Evolutionary conservation across 2,797 vertebrate species (phyloP).

Genomic region (Lepilemur septentrionalis): DNA sequence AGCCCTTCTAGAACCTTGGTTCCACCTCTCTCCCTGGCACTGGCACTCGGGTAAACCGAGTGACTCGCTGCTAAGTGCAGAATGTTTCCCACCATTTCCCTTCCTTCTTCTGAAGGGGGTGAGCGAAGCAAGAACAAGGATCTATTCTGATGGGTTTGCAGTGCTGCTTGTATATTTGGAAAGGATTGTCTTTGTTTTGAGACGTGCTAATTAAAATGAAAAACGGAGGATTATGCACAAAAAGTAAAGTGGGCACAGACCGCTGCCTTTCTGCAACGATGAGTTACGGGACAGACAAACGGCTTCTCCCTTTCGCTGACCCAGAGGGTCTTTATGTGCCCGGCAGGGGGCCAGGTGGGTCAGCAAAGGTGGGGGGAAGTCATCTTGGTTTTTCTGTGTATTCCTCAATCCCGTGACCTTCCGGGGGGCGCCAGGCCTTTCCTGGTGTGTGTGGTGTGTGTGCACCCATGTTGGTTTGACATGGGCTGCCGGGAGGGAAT

Average conservation of each 20-base stretch:
- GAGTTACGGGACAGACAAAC: background rate
- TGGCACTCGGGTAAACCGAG: background rate
- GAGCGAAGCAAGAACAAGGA: background rate
- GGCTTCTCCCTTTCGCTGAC: background rate
- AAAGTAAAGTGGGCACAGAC: background rate
- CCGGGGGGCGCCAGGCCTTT: background rate
- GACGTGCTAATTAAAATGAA: background rate
- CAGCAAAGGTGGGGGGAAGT: background rate
- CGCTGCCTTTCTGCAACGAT: background rate
- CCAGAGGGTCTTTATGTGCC: background rate
- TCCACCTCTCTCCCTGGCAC: no score
- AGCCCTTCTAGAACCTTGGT: background rate
- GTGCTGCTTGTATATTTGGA: background rate
- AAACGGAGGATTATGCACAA: background rate
- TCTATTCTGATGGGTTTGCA: background rate
- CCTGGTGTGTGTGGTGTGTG: fast-evolving
- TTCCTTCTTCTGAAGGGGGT: background rate
- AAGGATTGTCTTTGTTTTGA: constrained; percentile 49
- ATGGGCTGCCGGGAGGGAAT: no score
- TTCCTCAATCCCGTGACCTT: background rate
- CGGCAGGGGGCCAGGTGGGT: background rate
- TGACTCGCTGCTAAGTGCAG: background rate
- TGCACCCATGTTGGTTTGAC: background rate
- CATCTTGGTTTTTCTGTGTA: background rate
- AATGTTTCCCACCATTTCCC: fast-evolving